These are phyloP conservation scores for Tiphia femorata DNA, from an alignment of 2,888 invertebrate species.

Conservation along the genomic window DNA sequence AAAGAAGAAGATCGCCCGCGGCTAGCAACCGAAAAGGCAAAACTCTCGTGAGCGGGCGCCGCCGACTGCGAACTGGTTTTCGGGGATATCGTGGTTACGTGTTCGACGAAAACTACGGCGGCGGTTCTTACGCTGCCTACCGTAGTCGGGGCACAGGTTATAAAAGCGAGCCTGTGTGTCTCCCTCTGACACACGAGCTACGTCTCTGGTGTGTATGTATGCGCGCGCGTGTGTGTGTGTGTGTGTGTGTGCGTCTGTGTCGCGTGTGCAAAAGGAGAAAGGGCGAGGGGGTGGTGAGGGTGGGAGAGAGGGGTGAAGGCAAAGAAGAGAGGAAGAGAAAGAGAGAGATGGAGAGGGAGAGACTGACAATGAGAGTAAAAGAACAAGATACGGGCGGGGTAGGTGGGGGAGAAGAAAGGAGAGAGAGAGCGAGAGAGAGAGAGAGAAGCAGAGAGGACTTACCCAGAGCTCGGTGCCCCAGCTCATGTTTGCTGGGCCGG, in stretches of 20 bases:
- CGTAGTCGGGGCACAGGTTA: neutral
- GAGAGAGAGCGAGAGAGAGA: slow-evolving; percentile 10
- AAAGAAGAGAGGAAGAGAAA: neutral
- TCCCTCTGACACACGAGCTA: too few relatives aligned
- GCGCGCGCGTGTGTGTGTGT: slow-evolving; percentile 8
- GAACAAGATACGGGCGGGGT: neutral
- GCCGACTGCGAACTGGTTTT: slow-evolving; percentile 60
- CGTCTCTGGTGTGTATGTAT: neutral
- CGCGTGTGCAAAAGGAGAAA: neutral
- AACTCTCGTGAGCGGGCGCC: slow-evolving; percentile 40
- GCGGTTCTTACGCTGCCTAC: neutral
- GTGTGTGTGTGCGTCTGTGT: neutral
- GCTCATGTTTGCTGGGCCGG: slow-evolving; percentile 66
- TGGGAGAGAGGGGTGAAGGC: neutral
- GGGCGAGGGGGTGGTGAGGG: neutral
- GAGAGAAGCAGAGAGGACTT: slow-evolving; percentile 45
- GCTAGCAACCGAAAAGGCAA: slow-evolving; percentile 64
- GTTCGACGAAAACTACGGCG: slow-evolving; percentile 31
- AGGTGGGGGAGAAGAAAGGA: slow-evolving; percentile 2
- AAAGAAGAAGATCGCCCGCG: slow-evolving; percentile 57
- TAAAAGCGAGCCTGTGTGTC: neutral
- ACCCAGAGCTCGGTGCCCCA: slow-evolving; percentile 71
- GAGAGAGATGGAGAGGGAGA: slow-evolving; percentile 10
- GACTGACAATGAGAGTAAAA: slow-evolving; percentile 9
- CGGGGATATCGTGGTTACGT: slow-evolving; percentile 48